phyloP scores from a whole-genome alignment of 23 tunicate genomes.

The Trididemnum miniatum region DNA sequence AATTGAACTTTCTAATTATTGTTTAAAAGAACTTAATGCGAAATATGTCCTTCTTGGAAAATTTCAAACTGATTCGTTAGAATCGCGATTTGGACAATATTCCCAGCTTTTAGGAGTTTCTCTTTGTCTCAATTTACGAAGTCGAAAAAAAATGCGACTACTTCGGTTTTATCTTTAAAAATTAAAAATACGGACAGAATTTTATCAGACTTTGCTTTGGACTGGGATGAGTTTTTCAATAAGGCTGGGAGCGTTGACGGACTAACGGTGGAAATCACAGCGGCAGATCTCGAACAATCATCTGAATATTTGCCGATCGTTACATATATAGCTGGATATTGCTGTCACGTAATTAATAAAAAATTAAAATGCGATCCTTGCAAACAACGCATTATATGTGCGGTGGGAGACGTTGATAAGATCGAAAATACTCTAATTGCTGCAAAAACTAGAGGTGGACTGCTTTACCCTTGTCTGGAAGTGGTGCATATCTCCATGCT shows the following conservation, averaged over 20 bases:
- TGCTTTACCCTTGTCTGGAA: background rate
- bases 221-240: background rate
- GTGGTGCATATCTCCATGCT: too few relatives aligned
- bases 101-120: background rate
- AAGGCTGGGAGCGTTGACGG: too few relatives aligned
- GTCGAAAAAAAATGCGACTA: background rate
- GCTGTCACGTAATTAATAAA: background rate
- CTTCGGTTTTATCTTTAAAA: background rate
- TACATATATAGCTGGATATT: background rate
- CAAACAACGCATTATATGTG: background rate
- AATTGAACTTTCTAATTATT: background rate
- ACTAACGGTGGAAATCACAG: too few relatives aligned
- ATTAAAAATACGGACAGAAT: background rate
- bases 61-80: background rate
- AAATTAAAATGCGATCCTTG: background rate
- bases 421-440: background rate
- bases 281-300: background rate
- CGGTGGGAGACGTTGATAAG: background rate
- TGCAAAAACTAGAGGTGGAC: background rate
- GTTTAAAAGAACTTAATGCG: background rate
- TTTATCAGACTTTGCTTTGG: background rate
- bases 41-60: background rate
- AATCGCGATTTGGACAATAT: background rate
- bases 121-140: background rate
- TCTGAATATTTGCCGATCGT: background rate